Conservation (phyloP, 2,113 vertebrate species). For the Chaetorhynchus papuensis region DNA sequence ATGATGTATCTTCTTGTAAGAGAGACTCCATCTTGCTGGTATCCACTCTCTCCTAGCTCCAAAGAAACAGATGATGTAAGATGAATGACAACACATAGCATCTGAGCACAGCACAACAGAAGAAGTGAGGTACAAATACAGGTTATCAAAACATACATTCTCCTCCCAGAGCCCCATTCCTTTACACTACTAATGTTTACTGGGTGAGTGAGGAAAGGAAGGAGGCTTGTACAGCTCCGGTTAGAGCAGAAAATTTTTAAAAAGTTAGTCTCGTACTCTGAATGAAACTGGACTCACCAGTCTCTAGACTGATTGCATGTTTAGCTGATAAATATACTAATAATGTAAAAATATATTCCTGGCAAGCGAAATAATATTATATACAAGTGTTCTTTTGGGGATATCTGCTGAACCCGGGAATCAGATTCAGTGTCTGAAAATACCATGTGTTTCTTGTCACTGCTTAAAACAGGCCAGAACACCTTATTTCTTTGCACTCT, state of each 20-base stretch:
- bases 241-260: neutral
- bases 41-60: neutral
- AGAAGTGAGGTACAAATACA: neutral
- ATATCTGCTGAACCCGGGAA: neutral
- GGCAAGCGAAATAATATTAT: neutral
- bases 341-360: neutral
- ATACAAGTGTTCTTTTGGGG: neutral
- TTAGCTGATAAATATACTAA: neutral
- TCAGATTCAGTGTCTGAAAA: neutral
- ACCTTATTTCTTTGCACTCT: neutral
- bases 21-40: neutral
- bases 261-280: neutral
- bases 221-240: neutral
- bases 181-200: neutral
- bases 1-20: neutral
- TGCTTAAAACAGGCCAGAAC: neutral
- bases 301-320: neutral
- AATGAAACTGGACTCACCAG: neutral
- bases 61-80: neutral
- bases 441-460: neutral
- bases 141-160: neutral
- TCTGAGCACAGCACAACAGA: neutral
- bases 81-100: neutral
- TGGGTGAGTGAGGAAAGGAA: neutral
- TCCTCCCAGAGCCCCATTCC: neutral